A percentile compares a stretch with the other conserved stretches of the same genome.
Conservation (phyloP, 2,113 vertebrate species). For the Callionymus lyra region DNA sequence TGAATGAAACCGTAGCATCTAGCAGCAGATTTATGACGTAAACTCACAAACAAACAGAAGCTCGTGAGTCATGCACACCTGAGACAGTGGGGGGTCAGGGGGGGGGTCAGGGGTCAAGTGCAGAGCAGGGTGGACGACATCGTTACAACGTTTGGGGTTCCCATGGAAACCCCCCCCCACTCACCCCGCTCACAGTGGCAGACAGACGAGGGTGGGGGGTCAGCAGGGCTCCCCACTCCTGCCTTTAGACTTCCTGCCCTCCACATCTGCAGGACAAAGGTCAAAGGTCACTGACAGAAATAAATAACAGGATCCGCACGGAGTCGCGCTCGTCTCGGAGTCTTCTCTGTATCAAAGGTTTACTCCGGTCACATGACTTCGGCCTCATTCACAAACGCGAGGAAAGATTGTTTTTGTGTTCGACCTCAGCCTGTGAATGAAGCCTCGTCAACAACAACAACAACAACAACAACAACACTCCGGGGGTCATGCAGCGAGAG, state of each 20-base stretch:
- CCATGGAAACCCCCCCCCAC: conserved; percentile 37
- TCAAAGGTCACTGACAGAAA: conserved; percentile 63
- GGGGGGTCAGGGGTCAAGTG: conserved; percentile 35
- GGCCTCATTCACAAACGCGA: conserved; percentile 34
- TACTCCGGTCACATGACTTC: conserved; percentile 16
- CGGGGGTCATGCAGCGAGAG: too few species aligned
- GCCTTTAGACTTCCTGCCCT: conserved; percentile 96
- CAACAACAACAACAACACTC: not conserved
- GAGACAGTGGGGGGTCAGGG: not conserved
- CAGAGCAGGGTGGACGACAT: conserved; percentile 50
- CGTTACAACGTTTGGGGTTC: conserved; percentile 52
- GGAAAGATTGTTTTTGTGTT: too few species aligned
- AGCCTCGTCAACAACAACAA: conserved; percentile 11
- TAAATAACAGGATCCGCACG: conserved; percentile 43
- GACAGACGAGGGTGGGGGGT: conserved; percentile 51
- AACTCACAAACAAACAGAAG: conserved; percentile 9
- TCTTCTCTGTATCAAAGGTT: conserved; percentile 30
- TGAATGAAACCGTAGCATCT: too few species aligned
- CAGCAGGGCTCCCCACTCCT: conserved; percentile 89
- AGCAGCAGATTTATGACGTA: too few species aligned
- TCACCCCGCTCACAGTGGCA: conserved; percentile 60
- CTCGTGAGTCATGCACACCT: not conserved
- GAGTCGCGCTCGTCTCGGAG: conserved; percentile 34
- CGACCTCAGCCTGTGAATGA: conserved; percentile 25
- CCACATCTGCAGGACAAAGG: conserved; percentile 98